phyloP scores from a whole-genome alignment of 2,888 invertebrate genomes.

The Yponomeuta cagnagella region DNA sequence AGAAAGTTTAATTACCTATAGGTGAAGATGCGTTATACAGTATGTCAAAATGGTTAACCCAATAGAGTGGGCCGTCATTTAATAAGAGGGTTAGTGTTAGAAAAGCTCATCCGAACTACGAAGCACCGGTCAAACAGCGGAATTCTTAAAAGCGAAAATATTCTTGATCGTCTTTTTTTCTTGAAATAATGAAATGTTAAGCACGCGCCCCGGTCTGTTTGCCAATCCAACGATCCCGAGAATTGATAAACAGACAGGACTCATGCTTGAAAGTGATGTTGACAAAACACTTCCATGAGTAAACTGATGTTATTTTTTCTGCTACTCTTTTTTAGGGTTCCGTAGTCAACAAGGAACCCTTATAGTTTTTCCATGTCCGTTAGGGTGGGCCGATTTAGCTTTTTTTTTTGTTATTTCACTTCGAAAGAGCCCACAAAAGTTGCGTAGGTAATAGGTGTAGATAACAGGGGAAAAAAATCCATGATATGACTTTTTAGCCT shows the following conservation, averaged over 20 bases:
- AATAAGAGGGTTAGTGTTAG: neutral
- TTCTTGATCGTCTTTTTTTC: neutral
- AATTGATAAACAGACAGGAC: slow-evolving; percentile 50
- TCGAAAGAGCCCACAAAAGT: too few relatives aligned
- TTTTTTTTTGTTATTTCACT: too few relatives aligned
- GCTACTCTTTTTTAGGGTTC: neutral
- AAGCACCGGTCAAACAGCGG: neutral
- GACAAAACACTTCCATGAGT: slow-evolving; percentile 1
- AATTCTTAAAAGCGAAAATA: neutral
- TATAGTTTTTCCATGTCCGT: too few relatives aligned
- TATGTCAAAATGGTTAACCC: too few relatives aligned
- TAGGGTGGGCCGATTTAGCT: too few relatives aligned
- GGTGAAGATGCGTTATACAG: too few relatives aligned
- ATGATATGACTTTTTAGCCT: too few relatives aligned
- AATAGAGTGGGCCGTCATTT: too few relatives aligned
- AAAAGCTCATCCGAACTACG: neutral
- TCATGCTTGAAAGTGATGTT: slow-evolving; percentile 4
- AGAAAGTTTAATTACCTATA: too few relatives aligned
- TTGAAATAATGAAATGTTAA: slow-evolving; percentile 14
- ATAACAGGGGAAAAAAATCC: too few relatives aligned
- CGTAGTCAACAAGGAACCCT: too few relatives aligned
- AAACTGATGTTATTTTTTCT: neutral
- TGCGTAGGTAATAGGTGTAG: too few relatives aligned
- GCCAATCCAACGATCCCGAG: slow-evolving; percentile 42
- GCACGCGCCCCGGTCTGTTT: slow-evolving; percentile 45